Percentiles rank a stretch among this genome's conserved stretches.
Conservation (phyloP, 2,888 invertebrate genomes). For the Temnothorax unifasciatus region DNA sequence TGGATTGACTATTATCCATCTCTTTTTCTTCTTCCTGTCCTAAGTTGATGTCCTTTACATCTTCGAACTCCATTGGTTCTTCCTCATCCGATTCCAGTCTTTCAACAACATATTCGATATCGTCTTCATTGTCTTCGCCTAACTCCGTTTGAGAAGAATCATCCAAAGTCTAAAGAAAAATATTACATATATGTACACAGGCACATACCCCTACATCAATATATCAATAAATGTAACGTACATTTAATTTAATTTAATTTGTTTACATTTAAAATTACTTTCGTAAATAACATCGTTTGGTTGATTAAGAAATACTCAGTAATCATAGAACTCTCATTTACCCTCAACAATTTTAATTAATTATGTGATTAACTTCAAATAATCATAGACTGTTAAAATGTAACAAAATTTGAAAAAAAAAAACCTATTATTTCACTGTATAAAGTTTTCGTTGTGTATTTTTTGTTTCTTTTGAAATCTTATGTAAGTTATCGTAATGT, state of each 20-base stretch:
- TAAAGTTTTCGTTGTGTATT: not conserved
- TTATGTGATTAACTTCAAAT: not conserved
- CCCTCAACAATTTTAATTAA: not conserved
- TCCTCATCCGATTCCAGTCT: conserved; percentile 76
- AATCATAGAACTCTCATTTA: not conserved
- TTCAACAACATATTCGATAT: conserved; percentile 82
- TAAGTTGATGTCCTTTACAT: conserved; percentile 47
- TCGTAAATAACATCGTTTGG: not conserved
- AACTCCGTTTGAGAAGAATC: conserved; percentile 53
- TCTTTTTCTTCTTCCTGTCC: conserved; percentile 66
- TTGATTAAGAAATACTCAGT: not conserved
- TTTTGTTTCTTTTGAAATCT: no score
- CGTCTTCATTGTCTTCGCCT: conserved; percentile 77
- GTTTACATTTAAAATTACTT: not conserved
- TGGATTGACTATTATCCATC: conserved; percentile 53
- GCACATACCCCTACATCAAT: no score
- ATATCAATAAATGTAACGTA: no score
- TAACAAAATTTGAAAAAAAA: not conserved
- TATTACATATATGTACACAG: not conserved
- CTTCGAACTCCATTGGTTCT: conserved; percentile 51
- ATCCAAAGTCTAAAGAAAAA: conserved; percentile 51
- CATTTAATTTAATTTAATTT: no score
- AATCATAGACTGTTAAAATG: not conserved
- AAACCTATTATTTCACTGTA: not conserved
- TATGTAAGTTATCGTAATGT: not conserved